Conservation (phyloP, 2,888 invertebrate genomes). For the Opisthograptis luteolata region DNA sequence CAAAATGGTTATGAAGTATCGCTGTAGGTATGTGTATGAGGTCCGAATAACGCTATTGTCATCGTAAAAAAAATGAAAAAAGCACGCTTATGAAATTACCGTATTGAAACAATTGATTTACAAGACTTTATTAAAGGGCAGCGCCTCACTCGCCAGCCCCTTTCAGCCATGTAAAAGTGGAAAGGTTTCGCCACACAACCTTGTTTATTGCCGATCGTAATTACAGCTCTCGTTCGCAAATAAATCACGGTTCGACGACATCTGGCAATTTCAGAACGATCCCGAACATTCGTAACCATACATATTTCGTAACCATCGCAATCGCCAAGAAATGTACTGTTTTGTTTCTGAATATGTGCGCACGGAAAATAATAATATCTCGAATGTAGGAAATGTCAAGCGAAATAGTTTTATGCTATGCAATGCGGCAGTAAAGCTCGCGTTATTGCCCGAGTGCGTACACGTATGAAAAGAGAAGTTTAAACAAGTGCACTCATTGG, state of each 20-base stretch:
- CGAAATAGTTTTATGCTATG: slow-evolving; percentile 49
- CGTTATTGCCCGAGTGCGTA: slow-evolving; percentile 52
- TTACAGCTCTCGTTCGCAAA: slow-evolving; percentile 57
- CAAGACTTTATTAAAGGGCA: slow-evolving; percentile 69
- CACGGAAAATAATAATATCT: slow-evolving; percentile 38
- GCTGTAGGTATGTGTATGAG: too few species aligned
- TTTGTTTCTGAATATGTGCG: slow-evolving; percentile 12
- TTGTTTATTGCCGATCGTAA: slow-evolving; percentile 65
- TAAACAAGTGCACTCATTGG: slow-evolving; percentile 67
- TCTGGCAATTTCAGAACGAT: slow-evolving; percentile 45
- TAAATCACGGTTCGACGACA: slow-evolving; percentile 60
- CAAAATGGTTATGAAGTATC: too few species aligned
- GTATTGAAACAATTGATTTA: slow-evolving; percentile 47
- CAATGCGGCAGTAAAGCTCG: slow-evolving; percentile 65
- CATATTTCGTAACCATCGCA: slow-evolving; percentile 27
- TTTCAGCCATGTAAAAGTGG: slow-evolving; percentile 65
- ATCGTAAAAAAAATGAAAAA: too few species aligned
- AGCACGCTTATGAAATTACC: too few species aligned
- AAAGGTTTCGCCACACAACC: slow-evolving; percentile 61
- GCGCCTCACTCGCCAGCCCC: slow-evolving; percentile 39
- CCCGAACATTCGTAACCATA: slow-evolving; percentile 31
- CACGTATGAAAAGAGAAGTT: slow-evolving; percentile 57
- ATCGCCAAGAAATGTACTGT: slow-evolving; percentile 23
- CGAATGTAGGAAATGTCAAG: slow-evolving; percentile 47
- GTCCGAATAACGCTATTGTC: too few species aligned